Evolutionary conservation across 2,888 invertebrate genomes (phyloP).

Genomic region (Parnassius smintheus): DNA sequence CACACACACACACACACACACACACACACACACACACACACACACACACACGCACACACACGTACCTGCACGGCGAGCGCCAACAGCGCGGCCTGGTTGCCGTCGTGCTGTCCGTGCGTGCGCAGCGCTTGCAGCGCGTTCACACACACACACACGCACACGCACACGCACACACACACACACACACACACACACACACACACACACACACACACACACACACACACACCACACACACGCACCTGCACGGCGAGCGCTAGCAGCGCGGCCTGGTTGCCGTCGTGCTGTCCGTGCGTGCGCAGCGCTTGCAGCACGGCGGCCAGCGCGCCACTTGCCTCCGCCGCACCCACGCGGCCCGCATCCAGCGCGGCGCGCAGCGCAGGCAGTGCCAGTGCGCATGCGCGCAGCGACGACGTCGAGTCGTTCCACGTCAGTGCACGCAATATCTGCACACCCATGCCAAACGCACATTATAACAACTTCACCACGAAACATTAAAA

Average conservation of each 20-base stretch:
- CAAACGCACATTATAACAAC: no score
- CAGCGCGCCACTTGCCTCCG: conserved; percentile 83
- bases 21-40: no score
- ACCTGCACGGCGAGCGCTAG: conserved; percentile 91
- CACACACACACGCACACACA: no score
- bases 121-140: conserved; percentile 76
- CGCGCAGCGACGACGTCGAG: conserved; percentile 89
- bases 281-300: conserved; percentile 94
- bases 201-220: conserved; percentile 35
- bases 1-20: no score
- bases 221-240: neutral
- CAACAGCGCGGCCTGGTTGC: conserved; percentile 90
- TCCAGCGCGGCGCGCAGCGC: conserved; percentile 83
- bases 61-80: conserved; percentile 85
- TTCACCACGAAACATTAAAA: neutral
- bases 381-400: conserved; percentile 86
- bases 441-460: conserved; percentile 47
- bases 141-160: no score
- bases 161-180: neutral
- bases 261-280: conserved; percentile 90
- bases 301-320: conserved; percentile 89
- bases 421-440: conserved; percentile 89
- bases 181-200: neutral
- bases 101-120: conserved; percentile 94
- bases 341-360: conserved; percentile 76